Base-by-base conservation (phyloP, 2,113 vertebrate genomes). In the Takifugu flavidus region DNA sequence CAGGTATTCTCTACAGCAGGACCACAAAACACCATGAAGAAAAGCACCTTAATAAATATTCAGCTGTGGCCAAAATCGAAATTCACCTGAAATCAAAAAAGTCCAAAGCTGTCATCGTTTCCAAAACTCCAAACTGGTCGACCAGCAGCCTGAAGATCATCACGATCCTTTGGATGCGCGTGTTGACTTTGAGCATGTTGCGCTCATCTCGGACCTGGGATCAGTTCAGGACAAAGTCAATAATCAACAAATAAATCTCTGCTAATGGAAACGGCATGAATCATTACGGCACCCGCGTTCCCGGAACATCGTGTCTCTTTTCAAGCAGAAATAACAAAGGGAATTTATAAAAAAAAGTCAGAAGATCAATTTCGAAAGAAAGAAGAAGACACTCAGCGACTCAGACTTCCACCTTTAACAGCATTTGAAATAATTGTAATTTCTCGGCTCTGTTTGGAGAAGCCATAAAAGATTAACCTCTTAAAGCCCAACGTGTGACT, bases 61-160 rank as follows among this genome's bases (percentile, higher is more conserved):
- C 2, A 39, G 11, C 34, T 39, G 7, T 39, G 8, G 8, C 34
- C 34, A 39, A 6, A 39, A 2, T 10, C 11, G 34, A 5, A 56
- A 14, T 58, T 75, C 67, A 98, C 97, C 97, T 95, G 77, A 99
- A 98, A 71, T 98, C 95, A 66, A 93, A 97, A 74, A 99, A 99
- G 78, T 99, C 96, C 86, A 98, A 65, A 6, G 96, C 86, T 2
- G 94, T 98, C 97, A 98, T 98, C 3, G 97, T 99, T 83, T 99
- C 97, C 78, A 99, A 74, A 66, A 99, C 87, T 0, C 91, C 82
- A 78, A 99, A 98, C 82, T 99, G 97, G 53, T 98, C 95, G 8
- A 95, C 92, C 53, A 99, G 63, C 54, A 98, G 85, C 50, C 91
- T 92, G 55, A 98, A 87, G 66, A 98, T 98, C 82, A 93, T 93